These are phyloP conservation scores for Ridgeia piscesae DNA, from an alignment of 1,140 invertebrate species.

Conservation along the genomic window DNA sequence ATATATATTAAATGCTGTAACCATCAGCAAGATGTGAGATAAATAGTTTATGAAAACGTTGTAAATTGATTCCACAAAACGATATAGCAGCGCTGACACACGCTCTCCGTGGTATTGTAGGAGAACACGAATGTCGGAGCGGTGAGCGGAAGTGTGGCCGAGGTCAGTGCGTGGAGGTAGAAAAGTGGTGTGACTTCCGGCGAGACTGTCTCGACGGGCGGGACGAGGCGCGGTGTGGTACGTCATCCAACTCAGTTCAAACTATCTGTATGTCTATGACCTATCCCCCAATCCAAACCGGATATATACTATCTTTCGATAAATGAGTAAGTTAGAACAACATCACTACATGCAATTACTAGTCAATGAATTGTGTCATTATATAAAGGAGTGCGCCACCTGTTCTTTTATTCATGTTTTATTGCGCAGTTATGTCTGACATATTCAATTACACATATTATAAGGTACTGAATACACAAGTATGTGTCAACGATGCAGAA, in stretches of 20 bases:
- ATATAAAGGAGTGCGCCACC: too few species aligned
- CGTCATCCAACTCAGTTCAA: constrained; percentile 26
- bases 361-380: too few species aligned
- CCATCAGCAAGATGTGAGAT: too few species aligned
- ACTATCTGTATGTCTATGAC: neutral
- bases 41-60: too few species aligned
- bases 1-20: too few species aligned
- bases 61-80: too few species aligned
- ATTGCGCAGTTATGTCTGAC: too few species aligned
- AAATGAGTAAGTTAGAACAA: neutral
- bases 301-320: neutral
- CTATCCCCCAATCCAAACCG: neutral
- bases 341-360: neutral
- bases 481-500: too few species aligned
- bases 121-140: neutral
- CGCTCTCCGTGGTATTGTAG: neutral
- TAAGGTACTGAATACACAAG: too few species aligned
- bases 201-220: constrained; percentile 59
- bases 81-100: neutral
- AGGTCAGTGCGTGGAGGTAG: constrained; percentile 55
- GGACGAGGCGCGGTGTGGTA: constrained; percentile 59
- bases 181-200: constrained; percentile 56
- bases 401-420: too few species aligned
- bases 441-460: too few species aligned
- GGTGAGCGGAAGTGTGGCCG: neutral